Conservation (phyloP, 2,113 vertebrate genomes). For the Erythrocercus mccallii region DNA sequence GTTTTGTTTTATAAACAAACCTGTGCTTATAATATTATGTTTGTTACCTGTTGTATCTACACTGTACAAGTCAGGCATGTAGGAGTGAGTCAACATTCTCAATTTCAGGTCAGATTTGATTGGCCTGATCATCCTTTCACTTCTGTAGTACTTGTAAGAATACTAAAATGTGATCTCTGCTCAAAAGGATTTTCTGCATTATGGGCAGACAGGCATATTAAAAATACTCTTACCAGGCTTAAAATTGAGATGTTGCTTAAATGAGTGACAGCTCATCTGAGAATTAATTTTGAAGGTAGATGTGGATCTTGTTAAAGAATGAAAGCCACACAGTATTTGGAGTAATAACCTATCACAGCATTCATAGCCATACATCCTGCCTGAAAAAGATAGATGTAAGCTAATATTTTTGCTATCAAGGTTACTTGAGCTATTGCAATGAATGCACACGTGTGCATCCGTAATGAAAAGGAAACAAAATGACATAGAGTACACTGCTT, state of each 20-base stretch:
- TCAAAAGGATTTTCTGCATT: conserved; percentile 67
- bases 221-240: conserved; percentile 3
- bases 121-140: not conserved
- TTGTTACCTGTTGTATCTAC: not conserved
- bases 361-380: not conserved
- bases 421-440: not conserved
- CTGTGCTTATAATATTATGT: not conserved
- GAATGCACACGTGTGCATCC: not conserved
- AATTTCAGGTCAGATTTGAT: conserved; percentile 30
- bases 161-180: not conserved
- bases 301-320: not conserved
- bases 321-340: not conserved
- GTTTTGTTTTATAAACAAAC: conserved; percentile 16
- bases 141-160: not conserved
- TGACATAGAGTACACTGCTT: not conserved
- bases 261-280: not conserved
- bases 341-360: not conserved
- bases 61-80: not conserved
- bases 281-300: not conserved
- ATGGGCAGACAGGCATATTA: not conserved
- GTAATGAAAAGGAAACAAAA: not conserved
- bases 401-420: not conserved
- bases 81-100: not conserved
- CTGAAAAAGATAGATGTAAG: not conserved
- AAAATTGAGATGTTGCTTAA: not conserved